Conservation (phyloP, 1,140 invertebrate species). For the Nylanderia fulva region DNA sequence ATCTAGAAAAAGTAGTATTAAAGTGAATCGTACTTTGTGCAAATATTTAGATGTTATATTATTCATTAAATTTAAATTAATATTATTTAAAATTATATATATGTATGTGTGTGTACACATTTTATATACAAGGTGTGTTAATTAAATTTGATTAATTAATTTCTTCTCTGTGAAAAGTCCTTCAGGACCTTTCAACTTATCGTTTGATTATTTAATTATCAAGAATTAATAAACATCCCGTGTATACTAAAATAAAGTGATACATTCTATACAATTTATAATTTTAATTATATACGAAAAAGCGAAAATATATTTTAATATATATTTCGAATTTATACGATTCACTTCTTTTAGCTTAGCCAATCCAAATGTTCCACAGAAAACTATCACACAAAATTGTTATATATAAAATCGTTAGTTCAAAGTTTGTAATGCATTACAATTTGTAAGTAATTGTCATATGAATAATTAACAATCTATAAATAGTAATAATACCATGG, state of each 20-base stretch:
- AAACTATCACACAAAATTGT: constrained; percentile 33
- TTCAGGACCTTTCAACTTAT: too few relatives aligned
- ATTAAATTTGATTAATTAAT: too few relatives aligned
- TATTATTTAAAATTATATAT: background rate
- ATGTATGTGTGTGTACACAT: too few relatives aligned
- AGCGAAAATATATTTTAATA: background rate
- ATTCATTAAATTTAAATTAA: background rate
- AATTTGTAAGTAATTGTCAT: constrained; percentile 57
- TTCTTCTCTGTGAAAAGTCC: too few relatives aligned
- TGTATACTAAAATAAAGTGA: too few relatives aligned
- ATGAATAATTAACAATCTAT: constrained; percentile 62
- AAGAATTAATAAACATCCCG: too few relatives aligned
- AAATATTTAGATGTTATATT: constrained; percentile 44
- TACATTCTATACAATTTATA: background rate
- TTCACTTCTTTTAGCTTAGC: constrained; percentile 56
- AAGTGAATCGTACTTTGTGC: constrained; percentile 53
- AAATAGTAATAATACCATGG: constrained; percentile 71
- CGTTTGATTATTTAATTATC: too few relatives aligned
- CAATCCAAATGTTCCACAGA: constrained; percentile 48
- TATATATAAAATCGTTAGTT: constrained; percentile 50
- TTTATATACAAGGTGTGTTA: background rate
- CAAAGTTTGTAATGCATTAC: constrained; percentile 49
- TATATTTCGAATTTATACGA: constrained; percentile 27
- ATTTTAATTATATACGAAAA: constrained; percentile 7
- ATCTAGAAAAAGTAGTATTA: constrained; percentile 48